phyloP scores from a whole-genome alignment of 2,113 vertebrate species.

The Anoplopoma fimbria region DNA sequence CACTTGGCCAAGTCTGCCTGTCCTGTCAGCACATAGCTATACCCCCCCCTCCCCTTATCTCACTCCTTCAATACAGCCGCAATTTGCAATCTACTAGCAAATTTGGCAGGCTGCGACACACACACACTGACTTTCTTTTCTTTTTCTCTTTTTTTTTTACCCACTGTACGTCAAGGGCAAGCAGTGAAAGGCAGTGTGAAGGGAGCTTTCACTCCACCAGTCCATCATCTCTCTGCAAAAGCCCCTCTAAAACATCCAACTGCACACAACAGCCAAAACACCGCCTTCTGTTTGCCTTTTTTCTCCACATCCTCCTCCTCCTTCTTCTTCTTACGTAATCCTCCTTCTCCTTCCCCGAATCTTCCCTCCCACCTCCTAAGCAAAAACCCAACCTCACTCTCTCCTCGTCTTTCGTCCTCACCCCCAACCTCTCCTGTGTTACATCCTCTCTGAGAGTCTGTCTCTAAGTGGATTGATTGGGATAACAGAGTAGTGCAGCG shows the following conservation, averaged over 20 bases:
- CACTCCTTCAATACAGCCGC: slow-evolving; percentile 36
- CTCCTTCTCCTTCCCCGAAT: slow-evolving; percentile 37
- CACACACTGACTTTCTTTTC: neutral
- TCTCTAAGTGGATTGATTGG: slow-evolving; percentile 78
- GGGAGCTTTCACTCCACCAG: slow-evolving; percentile 36
- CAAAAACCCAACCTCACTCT: slow-evolving; percentile 25
- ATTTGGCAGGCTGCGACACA: slow-evolving; percentile 34
- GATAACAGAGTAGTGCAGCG: slow-evolving; percentile 39
- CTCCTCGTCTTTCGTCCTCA: slow-evolving; percentile 32
- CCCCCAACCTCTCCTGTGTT: slow-evolving; percentile 46
- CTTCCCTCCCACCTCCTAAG: slow-evolving; percentile 22
- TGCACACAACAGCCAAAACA: neutral
- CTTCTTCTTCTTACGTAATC: slow-evolving; percentile 28
- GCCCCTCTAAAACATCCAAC: neutral
- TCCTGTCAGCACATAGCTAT: slow-evolving; percentile 69
- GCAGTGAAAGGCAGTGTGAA: slow-evolving; percentile 39
- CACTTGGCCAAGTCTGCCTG: slow-evolving; percentile 48
- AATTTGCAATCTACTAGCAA: slow-evolving; percentile 40
- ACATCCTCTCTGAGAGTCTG: slow-evolving; percentile 64
- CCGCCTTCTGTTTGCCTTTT: slow-evolving; percentile 1
- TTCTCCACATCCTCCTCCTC: slow-evolving; percentile 6
- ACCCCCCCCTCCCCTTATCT: slow-evolving; percentile 29
- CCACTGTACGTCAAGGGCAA: slow-evolving; percentile 49
- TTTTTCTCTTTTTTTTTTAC: slow-evolving; percentile 22
- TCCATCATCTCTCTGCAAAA: slow-evolving; percentile 8